A percentile compares a stretch with the other conserved stretches of the same genome.
phyloP scores from a whole-genome alignment of 2,797 vertebrate species.

The Dallia pectoralis region DNA sequence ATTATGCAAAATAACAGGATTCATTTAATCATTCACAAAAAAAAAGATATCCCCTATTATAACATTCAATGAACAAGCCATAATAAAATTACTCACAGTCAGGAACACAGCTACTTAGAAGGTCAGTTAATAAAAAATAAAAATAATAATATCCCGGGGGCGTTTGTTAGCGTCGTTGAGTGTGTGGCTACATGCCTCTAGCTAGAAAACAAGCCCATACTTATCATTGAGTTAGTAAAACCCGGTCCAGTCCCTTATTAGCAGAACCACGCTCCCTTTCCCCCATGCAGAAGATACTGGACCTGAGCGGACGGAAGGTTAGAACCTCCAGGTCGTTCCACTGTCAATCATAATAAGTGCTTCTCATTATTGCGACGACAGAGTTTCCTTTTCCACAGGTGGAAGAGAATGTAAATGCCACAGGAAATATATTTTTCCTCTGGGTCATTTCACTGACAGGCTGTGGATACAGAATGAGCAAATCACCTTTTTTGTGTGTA shows the following conservation, averaged over 20 bases:
- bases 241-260: slow-evolving; percentile 53
- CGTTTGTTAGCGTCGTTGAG: slow-evolving; percentile 55
- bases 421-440: slow-evolving; percentile 4
- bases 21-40: slow-evolving; percentile 13
- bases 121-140: slow-evolving; percentile 57
- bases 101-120: slow-evolving; percentile 3
- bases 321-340: slow-evolving; percentile 46
- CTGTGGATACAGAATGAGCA: background rate
- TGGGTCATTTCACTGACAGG: background rate
- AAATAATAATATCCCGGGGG: slow-evolving; percentile 32
- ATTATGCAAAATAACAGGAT: slow-evolving; percentile 8
- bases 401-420: slow-evolving; percentile 34
- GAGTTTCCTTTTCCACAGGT: slow-evolving; percentile 17
- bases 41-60: slow-evolving; percentile 6
- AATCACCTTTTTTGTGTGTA: background rate
- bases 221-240: slow-evolving; percentile 61
- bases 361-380: slow-evolving; percentile 47
- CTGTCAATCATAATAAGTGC: slow-evolving; percentile 50
- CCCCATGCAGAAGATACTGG: slow-evolving; percentile 42
- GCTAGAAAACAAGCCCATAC: slow-evolving; percentile 57
- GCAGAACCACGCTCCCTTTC: slow-evolving; percentile 38
- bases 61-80: slow-evolving; percentile 7
- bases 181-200: slow-evolving; percentile 53
- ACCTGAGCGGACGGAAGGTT: slow-evolving; percentile 49
- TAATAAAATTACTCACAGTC: slow-evolving; percentile 13